These are phyloP conservation scores for Symphodus melops DNA, from an alignment of 2,113 vertebrate species.

Conservation along the genomic window DNA sequence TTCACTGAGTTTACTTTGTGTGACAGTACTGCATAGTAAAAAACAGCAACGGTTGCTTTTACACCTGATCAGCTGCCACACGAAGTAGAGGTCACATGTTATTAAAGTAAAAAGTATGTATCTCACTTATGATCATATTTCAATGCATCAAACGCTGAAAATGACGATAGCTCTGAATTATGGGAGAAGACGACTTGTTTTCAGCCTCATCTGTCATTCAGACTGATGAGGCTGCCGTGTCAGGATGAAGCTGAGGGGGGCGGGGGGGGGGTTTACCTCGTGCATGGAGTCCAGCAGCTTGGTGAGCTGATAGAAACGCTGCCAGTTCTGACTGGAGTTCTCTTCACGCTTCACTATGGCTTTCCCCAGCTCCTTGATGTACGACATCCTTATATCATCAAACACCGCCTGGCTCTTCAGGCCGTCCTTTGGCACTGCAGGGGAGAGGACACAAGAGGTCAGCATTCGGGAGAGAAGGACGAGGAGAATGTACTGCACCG, in stretches of 20 bases:
- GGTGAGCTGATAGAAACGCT: conserved; percentile 98
- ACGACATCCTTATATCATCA: conserved; percentile 98
- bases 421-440: conserved; percentile 95
- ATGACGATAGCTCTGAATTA: background rate
- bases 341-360: conserved; percentile 98
- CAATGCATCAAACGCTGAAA: background rate
- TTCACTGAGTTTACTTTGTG: no score
- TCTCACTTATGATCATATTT: background rate
- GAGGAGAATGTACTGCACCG: background rate
- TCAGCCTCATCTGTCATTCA: no score
- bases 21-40: no score
- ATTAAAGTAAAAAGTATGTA: no score
- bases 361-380: conserved; percentile 98
- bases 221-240: background rate
- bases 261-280: conserved; percentile 86
- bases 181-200: no score
- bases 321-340: conserved; percentile 99
- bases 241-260: background rate
- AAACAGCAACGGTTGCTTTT: no score
- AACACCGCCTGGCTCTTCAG: conserved; percentile 96
- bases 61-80: no score
- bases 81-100: no score
- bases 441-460: conserved; percentile 14
- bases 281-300: conserved; percentile 99
- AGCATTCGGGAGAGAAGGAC: conserved; percentile 16